Percentiles rank a stretch among this genome's conserved stretches.
Evolutionary conservation across 2,113 vertebrate genomes (phyloP).

Genomic region (Labrus mixtus): DNA sequence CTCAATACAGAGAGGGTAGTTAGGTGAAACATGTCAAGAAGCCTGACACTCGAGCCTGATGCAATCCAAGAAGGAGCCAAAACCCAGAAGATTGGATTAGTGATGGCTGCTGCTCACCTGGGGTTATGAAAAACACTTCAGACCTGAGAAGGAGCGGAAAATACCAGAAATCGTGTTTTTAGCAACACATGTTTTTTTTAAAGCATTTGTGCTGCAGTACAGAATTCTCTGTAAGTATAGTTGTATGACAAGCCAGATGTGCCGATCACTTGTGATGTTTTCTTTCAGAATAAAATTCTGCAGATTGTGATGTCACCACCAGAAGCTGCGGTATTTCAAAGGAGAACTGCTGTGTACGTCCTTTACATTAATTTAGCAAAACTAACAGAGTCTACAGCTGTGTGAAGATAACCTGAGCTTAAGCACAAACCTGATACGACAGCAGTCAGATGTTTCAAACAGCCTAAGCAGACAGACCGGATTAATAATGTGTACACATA

Average conservation of each 20-base stretch:
- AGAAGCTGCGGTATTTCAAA: background rate
- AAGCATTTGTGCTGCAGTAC: background rate
- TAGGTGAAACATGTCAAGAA: constrained; percentile 6
- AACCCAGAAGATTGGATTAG: constrained; percentile 1
- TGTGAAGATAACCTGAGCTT: constrained; percentile 10
- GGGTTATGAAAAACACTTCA: background rate
- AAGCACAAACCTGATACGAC: constrained; percentile 28
- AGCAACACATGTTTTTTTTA: background rate
- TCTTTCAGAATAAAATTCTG: background rate
- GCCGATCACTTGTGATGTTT: background rate
- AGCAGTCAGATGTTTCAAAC: constrained; percentile 30
- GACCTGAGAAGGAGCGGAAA: background rate
- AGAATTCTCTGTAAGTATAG: background rate
- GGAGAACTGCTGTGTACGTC: constrained; percentile 1
- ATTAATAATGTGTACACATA: constrained; percentile 15
- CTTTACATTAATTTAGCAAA: constrained; percentile 25
- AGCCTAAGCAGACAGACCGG: constrained; percentile 32
- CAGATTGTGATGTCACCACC: background rate
- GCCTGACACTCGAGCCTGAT: constrained; percentile 17
- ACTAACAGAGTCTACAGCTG: constrained; percentile 8
- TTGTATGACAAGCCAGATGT: background rate
- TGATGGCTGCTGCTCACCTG: background rate
- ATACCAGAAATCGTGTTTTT: background rate
- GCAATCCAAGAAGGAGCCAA: background rate
- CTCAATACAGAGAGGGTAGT: background rate